Evolutionary conservation across 2,113 vertebrate species (phyloP).

Genomic region (Scopus umbretta): DNA sequence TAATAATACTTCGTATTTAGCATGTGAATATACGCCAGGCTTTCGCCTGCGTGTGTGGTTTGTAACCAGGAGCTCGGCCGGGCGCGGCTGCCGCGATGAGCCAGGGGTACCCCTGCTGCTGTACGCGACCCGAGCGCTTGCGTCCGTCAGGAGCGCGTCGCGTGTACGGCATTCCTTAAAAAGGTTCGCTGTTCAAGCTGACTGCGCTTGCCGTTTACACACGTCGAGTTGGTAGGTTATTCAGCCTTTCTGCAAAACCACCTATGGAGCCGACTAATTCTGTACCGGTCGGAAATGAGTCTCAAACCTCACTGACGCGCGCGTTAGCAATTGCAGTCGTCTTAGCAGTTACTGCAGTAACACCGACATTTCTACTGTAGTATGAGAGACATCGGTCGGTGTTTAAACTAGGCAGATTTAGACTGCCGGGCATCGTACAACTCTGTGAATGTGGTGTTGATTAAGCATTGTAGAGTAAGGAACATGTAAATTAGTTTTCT

Average conservation of each 20-base stretch:
- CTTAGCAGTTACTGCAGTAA: not conserved
- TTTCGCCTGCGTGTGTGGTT: not conserved
- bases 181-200: not conserved
- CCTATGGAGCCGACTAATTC: not conserved
- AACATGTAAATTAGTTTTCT: not conserved
- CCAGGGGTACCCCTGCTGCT: not conserved
- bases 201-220: not conserved
- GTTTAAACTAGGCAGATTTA: not conserved
- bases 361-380: not conserved
- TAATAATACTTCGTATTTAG: not conserved
- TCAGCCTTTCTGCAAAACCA: not conserved
- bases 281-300: not conserved
- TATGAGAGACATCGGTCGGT: not conserved
- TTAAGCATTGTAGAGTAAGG: not conserved
- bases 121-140: not conserved
- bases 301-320: accelerated
- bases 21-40: not conserved
- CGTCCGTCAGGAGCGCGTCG: not conserved
- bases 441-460: not conserved
- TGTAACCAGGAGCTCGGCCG: not conserved
- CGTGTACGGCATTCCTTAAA: not conserved
- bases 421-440: accelerated
- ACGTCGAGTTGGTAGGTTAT: not conserved
- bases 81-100: not conserved
- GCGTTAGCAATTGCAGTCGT: not conserved